Base-by-base conservation (phyloP, 1,140 invertebrate species). In the Drosophila guanche region DNA sequence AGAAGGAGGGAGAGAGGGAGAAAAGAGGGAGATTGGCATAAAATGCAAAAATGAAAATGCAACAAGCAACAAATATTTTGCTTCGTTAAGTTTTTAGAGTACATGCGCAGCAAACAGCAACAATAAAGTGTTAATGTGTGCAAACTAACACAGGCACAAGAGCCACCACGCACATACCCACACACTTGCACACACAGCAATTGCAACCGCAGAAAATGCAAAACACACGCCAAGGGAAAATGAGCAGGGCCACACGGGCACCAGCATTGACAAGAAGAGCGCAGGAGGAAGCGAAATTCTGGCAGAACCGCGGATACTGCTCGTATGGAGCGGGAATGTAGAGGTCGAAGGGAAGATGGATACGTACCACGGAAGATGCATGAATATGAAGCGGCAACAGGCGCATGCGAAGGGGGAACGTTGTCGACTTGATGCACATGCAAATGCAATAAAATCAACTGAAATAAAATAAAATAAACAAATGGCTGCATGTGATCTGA, bases 81-180 rank as follows among this genome's bases (percentile, higher is more conserved):
- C 81, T 85, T 85, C 81, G 81, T 85, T 85, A 85, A 81, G 81
- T 86, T 85, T 79, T 86, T 63, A 73, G 74, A 66, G 72, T 76
- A 54, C 54, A 80, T 73, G 76, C 47, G 62, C 52, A 80, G n/a
- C n/a, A n/a, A 73, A 78, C 79, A 79, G 50, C 60, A 86, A 74
- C 62, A 83, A 74, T 74, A 74, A 74, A 47, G 71, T 74, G 71
- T 73, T 73, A 73, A 73, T 73, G 69, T 84, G 72, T 58, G 72
- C 48, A 63, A 57, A 51, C 76, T 46, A 45, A 59, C 57, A 73
- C 29, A 53, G 6, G 47, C 10, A 55, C 46, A 59, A 41, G 41
- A 48, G 14, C 22, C 25, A 62, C 14, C 33, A 59, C 53, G 40
- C 10, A 58, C 25, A 52, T 27, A 27, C 41, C 12, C 16, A n/a